Percentiles rank a stretch among this genome's conserved stretches.
phyloP scores from a whole-genome alignment of 2,888 invertebrate genomes.

The Lycophotia porphyrea region DNA sequence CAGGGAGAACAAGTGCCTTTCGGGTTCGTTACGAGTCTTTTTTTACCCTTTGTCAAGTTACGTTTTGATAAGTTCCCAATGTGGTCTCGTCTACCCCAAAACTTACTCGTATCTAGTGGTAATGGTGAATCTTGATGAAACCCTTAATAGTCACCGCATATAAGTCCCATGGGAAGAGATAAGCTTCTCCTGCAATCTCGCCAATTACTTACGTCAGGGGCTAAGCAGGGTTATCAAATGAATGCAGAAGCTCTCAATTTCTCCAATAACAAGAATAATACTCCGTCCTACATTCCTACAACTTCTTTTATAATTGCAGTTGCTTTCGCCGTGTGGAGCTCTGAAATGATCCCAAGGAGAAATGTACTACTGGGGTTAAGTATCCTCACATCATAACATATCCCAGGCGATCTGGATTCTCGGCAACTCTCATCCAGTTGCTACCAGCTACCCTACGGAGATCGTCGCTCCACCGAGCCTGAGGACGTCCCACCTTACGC shows the following conservation, averaged over 20 bases:
- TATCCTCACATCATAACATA: neutral
- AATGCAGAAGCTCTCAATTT: neutral
- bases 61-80: neutral
- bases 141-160: neutral
- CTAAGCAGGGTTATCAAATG: neutral
- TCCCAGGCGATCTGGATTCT: neutral
- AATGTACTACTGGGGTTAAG: neutral
- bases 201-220: slow-evolving; percentile 11
- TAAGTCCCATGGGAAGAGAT: neutral
- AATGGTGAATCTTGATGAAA: neutral
- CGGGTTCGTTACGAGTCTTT: too few species aligned
- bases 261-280: neutral
- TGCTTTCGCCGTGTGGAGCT: too few species aligned
- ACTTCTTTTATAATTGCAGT: neutral
- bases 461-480: too few species aligned
- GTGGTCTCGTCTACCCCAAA: neutral
- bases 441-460: too few species aligned
- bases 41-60: too few species aligned
- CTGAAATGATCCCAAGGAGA: neutral
- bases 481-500: too few species aligned
- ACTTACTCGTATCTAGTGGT: too few species aligned
- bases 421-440: too few species aligned
- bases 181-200: neutral
- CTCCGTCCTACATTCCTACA: neutral
- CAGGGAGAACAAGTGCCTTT: too few species aligned